Evolutionary conservation across 1,140 invertebrate genomes (phyloP).

Genomic region (Macrosteles quadrilineatus): DNA sequence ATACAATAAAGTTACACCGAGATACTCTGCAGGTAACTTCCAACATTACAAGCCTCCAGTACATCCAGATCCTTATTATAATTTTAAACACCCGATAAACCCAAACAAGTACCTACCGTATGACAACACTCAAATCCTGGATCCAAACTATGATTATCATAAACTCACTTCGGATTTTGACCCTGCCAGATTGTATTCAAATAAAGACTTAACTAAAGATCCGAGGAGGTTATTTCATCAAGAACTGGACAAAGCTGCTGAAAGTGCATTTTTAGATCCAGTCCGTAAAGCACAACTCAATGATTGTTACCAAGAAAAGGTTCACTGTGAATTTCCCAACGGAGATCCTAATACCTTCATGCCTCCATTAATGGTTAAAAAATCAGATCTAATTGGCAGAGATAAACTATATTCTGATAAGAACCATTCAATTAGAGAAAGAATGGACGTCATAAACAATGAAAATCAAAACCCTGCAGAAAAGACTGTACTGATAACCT

Average conservation of each 20-base stretch:
- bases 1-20: slow-evolving; percentile 11
- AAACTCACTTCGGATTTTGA: not conserved
- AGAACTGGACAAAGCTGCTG: not conserved
- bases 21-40: not conserved
- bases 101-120: slow-evolving; percentile 12
- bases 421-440: not conserved
- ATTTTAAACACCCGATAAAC: slow-evolving; percentile 17
- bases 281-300: not conserved
- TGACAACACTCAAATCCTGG: not conserved
- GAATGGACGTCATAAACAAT: not conserved
- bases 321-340: not conserved
- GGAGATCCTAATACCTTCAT: slow-evolving; percentile 2
- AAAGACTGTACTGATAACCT: slow-evolving; percentile 16
- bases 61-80: not conserved
- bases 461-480: slow-evolving; percentile 4
- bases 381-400: not conserved
- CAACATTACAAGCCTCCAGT: slow-evolving; percentile 13
- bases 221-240: slow-evolving; percentile 6
- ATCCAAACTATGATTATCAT: slow-evolving; percentile 27
- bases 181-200: not conserved
- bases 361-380: slow-evolving; percentile 9
- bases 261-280: not conserved
- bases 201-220: slow-evolving; percentile 15
- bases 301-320: slow-evolving; percentile 2
- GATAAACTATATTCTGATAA: not conserved